Percentiles rank a stretch among this genome's conserved stretches.
These are phyloP conservation scores for Phataginus tricuspis DNA, from an alignment of 2,797 vertebrate species.

Conservation along the genomic window DNA sequence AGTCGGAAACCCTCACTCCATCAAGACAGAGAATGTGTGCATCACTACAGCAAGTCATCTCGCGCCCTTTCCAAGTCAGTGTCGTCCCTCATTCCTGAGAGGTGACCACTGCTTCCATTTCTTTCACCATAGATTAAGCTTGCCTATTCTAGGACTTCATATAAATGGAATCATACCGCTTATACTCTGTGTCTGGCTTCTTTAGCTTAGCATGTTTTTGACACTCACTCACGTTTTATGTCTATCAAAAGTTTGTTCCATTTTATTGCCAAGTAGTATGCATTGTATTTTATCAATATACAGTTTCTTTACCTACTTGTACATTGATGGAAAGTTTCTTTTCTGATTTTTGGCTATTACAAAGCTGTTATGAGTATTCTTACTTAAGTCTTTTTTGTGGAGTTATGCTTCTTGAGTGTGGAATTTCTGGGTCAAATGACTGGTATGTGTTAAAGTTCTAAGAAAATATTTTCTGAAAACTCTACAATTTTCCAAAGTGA, in stretches of 20 bases:
- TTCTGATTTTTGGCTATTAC: neutral
- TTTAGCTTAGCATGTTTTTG: neutral
- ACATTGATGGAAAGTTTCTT: neutral
- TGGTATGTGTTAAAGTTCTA: neutral
- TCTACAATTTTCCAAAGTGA: neutral
- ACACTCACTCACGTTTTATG: neutral
- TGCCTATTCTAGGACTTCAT: neutral
- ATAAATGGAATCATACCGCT: neutral
- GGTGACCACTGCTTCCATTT: neutral
- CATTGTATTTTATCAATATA: neutral
- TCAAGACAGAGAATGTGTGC: neutral
- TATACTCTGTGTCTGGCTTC: neutral
- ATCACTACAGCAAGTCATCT: neutral
- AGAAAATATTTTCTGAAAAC: neutral
- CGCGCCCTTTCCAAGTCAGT: neutral
- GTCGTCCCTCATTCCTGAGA: neutral
- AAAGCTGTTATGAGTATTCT: neutral
- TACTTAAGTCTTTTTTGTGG: neutral
- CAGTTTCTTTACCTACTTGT: neutral
- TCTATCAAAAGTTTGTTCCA: neutral
- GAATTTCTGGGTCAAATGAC: neutral
- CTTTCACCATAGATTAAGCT: conserved; percentile 2
- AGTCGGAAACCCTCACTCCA: neutral
- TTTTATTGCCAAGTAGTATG: neutral
- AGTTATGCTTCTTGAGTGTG: neutral